Percentiles rank a stretch among this genome's conserved stretches.
Evolutionary conservation across 2,797 vertebrate genomes (phyloP).

Genomic region (Perodicticus potto): DNA sequence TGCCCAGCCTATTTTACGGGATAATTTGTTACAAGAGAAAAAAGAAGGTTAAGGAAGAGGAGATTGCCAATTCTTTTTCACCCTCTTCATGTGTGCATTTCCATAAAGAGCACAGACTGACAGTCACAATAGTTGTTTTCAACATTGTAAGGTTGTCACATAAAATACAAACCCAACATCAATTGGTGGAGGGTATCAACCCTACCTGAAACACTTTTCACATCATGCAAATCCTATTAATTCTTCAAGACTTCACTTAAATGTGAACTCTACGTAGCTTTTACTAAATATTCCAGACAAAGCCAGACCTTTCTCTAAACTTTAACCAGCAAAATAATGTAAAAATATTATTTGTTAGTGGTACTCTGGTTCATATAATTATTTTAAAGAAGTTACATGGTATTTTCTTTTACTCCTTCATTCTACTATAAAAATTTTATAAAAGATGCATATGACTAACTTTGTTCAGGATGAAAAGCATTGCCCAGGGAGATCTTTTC

Average conservation of each 20-base stretch:
- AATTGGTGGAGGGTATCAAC: neutral
- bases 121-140: neutral
- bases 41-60: neutral
- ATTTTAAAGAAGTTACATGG: slow-evolving; percentile 38
- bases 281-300: slow-evolving; percentile 13
- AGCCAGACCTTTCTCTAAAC: neutral
- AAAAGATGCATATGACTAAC: neutral
- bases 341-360: neutral
- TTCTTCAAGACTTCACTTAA: slow-evolving; percentile 31
- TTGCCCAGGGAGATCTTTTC: slow-evolving; percentile 18
- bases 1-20: neutral
- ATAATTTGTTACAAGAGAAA: neutral
- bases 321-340: slow-evolving; percentile 4
- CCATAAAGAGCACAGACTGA: neutral
- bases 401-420: slow-evolving; percentile 50
- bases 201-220: neutral
- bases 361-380: neutral
- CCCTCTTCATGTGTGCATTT: neutral
- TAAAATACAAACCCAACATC: slow-evolving; percentile 8
- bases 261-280: neutral
- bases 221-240: neutral
- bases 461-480: slow-evolving; percentile 48
- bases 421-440: slow-evolving; percentile 10
- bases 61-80: slow-evolving; percentile 28
- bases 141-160: neutral